These are phyloP conservation scores for Volucella zonaria DNA, from an alignment of 2,888 invertebrate species.

Conservation along the genomic window DNA sequence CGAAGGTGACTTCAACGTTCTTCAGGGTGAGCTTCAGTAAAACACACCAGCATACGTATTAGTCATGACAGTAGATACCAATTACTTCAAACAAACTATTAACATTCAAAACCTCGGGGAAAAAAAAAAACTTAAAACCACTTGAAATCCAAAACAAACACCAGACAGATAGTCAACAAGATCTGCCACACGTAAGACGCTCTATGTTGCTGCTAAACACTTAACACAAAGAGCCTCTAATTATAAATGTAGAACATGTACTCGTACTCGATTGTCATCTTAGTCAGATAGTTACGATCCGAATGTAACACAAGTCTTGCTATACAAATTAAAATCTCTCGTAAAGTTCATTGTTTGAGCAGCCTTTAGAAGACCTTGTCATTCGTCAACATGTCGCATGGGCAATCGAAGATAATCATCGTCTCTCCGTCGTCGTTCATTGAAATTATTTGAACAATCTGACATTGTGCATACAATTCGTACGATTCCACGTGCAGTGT, in stretches of 20 bases:
- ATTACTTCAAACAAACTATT: too few relatives aligned
- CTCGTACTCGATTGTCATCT: background rate
- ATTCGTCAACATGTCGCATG: constrained; percentile 32
- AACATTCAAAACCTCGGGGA: background rate
- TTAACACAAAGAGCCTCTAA: constrained; percentile 44
- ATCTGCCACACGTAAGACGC: constrained; percentile 30
- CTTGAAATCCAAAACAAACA: constrained; percentile 45
- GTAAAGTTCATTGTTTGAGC: constrained; percentile 45
- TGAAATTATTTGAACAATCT: constrained; percentile 36
- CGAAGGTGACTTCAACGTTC: too few relatives aligned
- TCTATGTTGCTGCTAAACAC: constrained; percentile 7
- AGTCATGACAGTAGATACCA: too few relatives aligned
- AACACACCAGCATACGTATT: too few relatives aligned
- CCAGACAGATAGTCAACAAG: constrained; percentile 35
- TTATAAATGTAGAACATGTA: constrained; percentile 63
- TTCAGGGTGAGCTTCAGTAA: too few relatives aligned
- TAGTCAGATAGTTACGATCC: background rate
- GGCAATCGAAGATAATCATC: constrained; percentile 46
- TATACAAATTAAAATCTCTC: constrained; percentile 45
- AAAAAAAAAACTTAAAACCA: background rate
- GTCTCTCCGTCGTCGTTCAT: background rate
- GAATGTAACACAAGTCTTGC: constrained; percentile 29
- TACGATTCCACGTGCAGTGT: background rate
- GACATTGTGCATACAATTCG: constrained; percentile 4
- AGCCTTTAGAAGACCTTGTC: constrained; percentile 47